Conservation (phyloP, 2,797 vertebrate species). For the Phataginus tricuspis region DNA sequence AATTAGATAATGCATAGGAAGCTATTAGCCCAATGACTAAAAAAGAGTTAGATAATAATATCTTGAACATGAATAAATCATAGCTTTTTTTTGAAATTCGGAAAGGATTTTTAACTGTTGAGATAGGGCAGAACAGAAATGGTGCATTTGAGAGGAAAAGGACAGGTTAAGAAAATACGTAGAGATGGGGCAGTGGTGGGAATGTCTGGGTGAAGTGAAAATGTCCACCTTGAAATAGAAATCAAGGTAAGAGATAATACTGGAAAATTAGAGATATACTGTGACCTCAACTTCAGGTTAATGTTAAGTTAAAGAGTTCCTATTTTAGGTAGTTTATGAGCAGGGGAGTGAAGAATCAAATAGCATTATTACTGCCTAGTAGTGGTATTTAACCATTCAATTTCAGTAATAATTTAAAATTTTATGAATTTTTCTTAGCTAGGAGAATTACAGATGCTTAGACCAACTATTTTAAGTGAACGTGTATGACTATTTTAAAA, state of each 20-base stretch:
- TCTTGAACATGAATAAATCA: background rate
- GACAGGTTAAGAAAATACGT: background rate
- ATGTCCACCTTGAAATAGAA: background rate
- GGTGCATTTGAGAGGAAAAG: background rate
- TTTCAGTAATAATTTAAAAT: conserved; percentile 4
- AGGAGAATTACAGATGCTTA: background rate
- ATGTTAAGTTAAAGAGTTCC: background rate
- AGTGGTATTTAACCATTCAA: background rate
- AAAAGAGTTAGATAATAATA: background rate
- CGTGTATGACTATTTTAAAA: background rate
- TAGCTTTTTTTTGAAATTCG: background rate
- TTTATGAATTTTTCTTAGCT: background rate
- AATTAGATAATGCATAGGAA: background rate
- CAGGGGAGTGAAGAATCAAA: background rate
- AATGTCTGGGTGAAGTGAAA: background rate
- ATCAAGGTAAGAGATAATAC: background rate
- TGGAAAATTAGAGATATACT: background rate
- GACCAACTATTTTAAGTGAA: background rate
- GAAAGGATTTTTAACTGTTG: background rate
- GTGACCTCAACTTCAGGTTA: background rate
- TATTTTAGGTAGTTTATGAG: background rate
- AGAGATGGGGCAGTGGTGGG: background rate
- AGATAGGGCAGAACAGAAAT: background rate
- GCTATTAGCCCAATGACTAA: background rate
- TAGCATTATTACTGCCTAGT: background rate